Evolutionary conservation across 2,797 vertebrate genomes (phyloP).

Genomic region (Malurus splendens): DNA sequence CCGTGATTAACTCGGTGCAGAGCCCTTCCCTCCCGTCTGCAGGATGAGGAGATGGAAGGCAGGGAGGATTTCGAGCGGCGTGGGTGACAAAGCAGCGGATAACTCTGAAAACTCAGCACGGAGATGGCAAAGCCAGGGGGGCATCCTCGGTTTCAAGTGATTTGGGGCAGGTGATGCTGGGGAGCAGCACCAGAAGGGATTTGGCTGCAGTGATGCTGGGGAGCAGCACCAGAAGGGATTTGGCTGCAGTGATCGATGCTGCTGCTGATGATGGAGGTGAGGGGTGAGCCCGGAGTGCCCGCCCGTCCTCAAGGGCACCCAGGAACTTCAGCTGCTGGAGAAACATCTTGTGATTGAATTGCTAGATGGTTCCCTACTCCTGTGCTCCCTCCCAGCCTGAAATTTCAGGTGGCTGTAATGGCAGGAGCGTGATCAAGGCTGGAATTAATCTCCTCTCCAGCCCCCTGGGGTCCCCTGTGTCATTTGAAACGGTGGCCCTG

Average conservation of each 20-base stretch:
- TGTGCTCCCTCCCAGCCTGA: neutral
- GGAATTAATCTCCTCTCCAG: neutral
- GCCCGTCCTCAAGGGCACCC: neutral
- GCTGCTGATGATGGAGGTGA: neutral
- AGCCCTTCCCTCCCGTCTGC: neutral
- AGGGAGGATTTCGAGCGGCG: no score
- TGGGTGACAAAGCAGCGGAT: no score
- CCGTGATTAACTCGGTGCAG: neutral
- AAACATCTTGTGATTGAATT: conserved; percentile 26
- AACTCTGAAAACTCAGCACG: no score
- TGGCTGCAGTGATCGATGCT: neutral
- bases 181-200: neutral
- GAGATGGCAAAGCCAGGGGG: neutral
- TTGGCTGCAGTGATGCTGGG: neutral
- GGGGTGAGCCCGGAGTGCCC: neutral
- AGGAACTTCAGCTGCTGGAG: neutral
- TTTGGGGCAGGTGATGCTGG: neutral
- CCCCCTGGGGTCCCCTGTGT: neutral
- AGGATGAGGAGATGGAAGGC: neutral
- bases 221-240: neutral
- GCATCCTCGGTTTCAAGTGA: no score
- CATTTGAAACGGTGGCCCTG: neutral
- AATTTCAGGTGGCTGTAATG: neutral
- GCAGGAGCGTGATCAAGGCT: neutral
- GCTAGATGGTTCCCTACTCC: conserved; percentile 15